Evolutionary conservation across 2,888 invertebrate species (phyloP).

Genomic region (Pocota personata): DNA sequence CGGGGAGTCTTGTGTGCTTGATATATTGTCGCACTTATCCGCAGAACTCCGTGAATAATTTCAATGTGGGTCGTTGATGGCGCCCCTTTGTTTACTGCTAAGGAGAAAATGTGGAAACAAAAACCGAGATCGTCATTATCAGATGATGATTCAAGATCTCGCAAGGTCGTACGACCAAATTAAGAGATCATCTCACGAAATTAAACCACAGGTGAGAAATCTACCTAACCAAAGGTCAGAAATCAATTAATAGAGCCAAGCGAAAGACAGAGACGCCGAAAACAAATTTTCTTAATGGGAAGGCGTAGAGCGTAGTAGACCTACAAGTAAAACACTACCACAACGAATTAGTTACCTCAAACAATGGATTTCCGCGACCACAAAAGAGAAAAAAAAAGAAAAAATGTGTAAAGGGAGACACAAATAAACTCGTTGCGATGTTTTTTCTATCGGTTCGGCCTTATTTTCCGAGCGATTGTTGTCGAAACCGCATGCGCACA

Average conservation of each 20-base stretch:
- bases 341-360: neutral
- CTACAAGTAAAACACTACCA: conserved; percentile 16
- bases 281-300: conserved; percentile 17
- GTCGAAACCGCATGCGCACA: conserved; percentile 65
- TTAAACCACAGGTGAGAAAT: conserved; percentile 15
- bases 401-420: neutral
- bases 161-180: conserved; percentile 38
- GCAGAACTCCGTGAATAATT: neutral
- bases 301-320: neutral
- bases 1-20: neutral
- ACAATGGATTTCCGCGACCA: conserved; percentile 7
- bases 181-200: conserved; percentile 21
- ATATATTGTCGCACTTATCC: neutral
- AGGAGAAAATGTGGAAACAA: neutral
- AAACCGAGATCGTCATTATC: conserved; percentile 13
- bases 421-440: conserved; percentile 12
- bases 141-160: conserved; percentile 19
- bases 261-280: neutral
- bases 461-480: conserved; percentile 33
- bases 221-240: conserved; percentile 38
- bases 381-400: neutral
- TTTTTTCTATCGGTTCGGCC: conserved; percentile 27
- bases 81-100: conserved; percentile 9
- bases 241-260: conserved; percentile 17
- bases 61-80: neutral